These are phyloP conservation scores for Steinernema scapterisci DNA, from an alignment of 2,888 invertebrate species.

Conservation along the genomic window DNA sequence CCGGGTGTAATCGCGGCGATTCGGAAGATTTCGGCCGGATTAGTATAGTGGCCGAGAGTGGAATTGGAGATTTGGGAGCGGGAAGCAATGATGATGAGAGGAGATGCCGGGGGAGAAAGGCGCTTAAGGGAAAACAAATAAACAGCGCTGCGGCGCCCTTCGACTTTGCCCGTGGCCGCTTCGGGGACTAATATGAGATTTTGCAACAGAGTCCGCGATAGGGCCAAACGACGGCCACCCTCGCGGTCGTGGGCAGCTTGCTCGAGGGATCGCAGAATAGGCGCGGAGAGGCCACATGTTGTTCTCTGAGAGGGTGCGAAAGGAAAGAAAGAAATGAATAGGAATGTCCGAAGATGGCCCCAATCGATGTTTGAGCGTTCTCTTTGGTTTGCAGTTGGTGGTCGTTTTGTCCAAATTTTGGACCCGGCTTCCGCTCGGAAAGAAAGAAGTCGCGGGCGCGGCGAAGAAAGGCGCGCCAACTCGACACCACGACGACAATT, in stretches of 20 bases:
- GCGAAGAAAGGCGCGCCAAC: background rate
- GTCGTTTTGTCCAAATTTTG: conserved; percentile 17
- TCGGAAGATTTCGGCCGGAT: background rate
- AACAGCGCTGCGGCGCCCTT: conserved; percentile 9
- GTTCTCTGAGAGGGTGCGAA: conserved; percentile 16
- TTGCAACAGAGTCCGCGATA: conserved; percentile 23
- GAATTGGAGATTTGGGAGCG: conserved; percentile 7
- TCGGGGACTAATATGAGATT: background rate
- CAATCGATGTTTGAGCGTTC: conserved; percentile 16
- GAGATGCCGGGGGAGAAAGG: background rate
- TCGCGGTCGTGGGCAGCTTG: background rate
- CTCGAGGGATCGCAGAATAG: conserved; percentile 4
- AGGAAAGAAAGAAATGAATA: conserved; percentile 30
- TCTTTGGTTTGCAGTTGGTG: background rate
- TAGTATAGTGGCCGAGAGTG: conserved; percentile 17
- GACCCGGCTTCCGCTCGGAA: background rate
- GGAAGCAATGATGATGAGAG: conserved; percentile 25
- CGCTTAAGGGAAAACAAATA: conserved; percentile 24
- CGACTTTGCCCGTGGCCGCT: background rate
- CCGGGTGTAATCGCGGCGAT: background rate
- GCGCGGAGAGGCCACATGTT: conserved; percentile 12
- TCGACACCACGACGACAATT: conserved; percentile 12
- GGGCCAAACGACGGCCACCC: background rate
- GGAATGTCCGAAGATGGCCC: conserved; percentile 18
- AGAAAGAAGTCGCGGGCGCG: background rate